Conservation (phyloP, 2,797 vertebrate genomes). For the Champsocephalus esox region DNA sequence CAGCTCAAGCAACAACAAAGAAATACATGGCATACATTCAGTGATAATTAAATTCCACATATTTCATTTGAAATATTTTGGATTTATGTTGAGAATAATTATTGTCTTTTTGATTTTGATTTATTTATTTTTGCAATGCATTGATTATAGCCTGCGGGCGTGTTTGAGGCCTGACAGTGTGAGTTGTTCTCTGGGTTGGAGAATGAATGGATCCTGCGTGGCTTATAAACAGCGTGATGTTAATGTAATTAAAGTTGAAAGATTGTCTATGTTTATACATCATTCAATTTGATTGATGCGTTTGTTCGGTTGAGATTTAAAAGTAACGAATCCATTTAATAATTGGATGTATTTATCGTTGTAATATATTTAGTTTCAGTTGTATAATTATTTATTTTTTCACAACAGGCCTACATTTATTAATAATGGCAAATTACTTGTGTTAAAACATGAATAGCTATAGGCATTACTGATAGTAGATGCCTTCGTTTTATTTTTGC, state of each 20-base stretch:
- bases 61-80: not conserved
- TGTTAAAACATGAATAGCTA: not conserved
- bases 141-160: conserved; percentile 43
- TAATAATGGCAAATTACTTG: not conserved
- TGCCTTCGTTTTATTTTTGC: not conserved
- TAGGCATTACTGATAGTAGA: not conserved
- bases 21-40: not conserved
- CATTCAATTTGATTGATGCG: conserved; percentile 12
- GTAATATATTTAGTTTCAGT: not conserved
- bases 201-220: conserved; percentile 41
- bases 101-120: not conserved
- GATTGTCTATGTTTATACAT: conserved; percentile 5
- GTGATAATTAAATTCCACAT: not conserved
- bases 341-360: not conserved
- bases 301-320: conserved; percentile 1
- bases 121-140: not conserved
- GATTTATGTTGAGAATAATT: not conserved
- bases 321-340: conserved; percentile 11
- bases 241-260: conserved; percentile 38
- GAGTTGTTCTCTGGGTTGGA: conserved; percentile 25
- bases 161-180: conserved; percentile 35
- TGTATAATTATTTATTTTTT: not conserved
- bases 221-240: conserved; percentile 16
- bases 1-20: not conserved
- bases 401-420: not conserved